Conservation (phyloP, 2,888 invertebrate genomes). For the Andrena praecox region DNA sequence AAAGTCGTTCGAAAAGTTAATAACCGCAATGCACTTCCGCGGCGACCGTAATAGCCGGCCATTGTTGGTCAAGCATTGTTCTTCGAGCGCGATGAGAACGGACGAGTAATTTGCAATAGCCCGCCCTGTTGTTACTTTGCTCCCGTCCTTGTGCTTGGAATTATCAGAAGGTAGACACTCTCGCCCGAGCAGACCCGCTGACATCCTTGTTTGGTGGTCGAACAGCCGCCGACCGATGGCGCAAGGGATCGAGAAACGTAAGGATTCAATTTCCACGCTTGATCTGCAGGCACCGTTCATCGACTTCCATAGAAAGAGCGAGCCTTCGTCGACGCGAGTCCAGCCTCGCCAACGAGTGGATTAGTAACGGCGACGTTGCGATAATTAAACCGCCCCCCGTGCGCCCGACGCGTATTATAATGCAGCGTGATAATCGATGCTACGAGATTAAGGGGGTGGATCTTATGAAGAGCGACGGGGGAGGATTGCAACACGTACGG, state of each 20-base stretch:
- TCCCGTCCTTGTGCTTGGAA: not conserved
- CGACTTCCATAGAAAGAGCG: slow-evolving; percentile 33
- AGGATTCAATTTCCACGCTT: slow-evolving; percentile 55
- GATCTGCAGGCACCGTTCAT: slow-evolving; percentile 31
- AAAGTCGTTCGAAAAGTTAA: slow-evolving; percentile 40
- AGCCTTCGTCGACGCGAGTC: slow-evolving; percentile 13
- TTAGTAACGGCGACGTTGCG: slow-evolving; percentile 11
- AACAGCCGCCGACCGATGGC: slow-evolving; percentile 9
- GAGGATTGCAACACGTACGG: not conserved
- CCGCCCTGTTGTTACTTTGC: not conserved
- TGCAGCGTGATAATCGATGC: slow-evolving; percentile 35
- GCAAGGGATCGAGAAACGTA: slow-evolving; percentile 26
- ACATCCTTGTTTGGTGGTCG: slow-evolving; percentile 23
- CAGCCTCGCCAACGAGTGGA: slow-evolving; percentile 14
- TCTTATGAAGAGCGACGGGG: not conserved
- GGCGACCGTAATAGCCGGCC: not conserved
- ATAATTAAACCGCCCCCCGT: slow-evolving; percentile 23
- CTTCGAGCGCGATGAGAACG: not conserved
- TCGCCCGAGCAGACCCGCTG: not conserved
- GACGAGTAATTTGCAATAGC: slow-evolving; percentile 14
- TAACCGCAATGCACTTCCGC: slow-evolving; percentile 19
- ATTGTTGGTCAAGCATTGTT: slow-evolving; percentile 30
- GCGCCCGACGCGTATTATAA: slow-evolving; percentile 33
- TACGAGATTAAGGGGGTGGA: slow-evolving; percentile 22
- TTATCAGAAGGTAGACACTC: slow-evolving; percentile 22